Evolutionary conservation across 2,113 vertebrate genomes (phyloP), one percentile per base, ranked within the genome.

Genomic region (Dipodomys stephensi): DNA sequence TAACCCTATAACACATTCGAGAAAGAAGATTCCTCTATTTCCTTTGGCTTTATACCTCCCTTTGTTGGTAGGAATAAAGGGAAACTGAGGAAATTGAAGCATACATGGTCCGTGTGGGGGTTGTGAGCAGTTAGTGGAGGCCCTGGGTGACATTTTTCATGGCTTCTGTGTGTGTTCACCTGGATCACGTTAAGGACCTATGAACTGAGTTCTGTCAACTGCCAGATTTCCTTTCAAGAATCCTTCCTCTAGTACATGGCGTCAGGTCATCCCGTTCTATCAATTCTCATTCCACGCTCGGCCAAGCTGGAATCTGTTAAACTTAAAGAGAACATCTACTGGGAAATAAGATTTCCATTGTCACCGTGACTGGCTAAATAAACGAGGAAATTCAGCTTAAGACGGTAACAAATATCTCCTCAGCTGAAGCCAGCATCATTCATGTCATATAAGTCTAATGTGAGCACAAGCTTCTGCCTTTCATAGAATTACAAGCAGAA

Each of bases 111-210:
- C 64, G 72, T 23, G 64, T 49, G 6, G 35, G 28, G 6, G 35
- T n/a, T n/a, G 35, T 28, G 68, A 20, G 20, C 46, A 4, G 0
- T 46, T 46, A 27, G 20, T 44, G 22, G 27, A 39, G 80, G 44
- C 5, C 19, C 68, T 32, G 7, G 7, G 19, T 18, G 25, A 72
- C 32, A 18, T 7, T 22, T 39, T 76, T 15, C 15, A 30, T 4
- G 53, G 11, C 16, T 2, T 0, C 35, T 18, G 7, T 23, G 7
- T 1, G 8, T 3, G 67, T 1, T 35, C 7, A 30, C 4, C 4
- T 28, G 62, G 7, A 3, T 11, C 8, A 9, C 23, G 4, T 3
- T 19, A 16, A 57, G 13, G 0, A 1, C 4, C 46, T 87, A 64
- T 79, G 82, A 65, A 49, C 4, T 22, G 13, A n/a, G 13, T 9